Conservation (phyloP, 2,888 invertebrate genomes). For the Aquatica leii region DNA sequence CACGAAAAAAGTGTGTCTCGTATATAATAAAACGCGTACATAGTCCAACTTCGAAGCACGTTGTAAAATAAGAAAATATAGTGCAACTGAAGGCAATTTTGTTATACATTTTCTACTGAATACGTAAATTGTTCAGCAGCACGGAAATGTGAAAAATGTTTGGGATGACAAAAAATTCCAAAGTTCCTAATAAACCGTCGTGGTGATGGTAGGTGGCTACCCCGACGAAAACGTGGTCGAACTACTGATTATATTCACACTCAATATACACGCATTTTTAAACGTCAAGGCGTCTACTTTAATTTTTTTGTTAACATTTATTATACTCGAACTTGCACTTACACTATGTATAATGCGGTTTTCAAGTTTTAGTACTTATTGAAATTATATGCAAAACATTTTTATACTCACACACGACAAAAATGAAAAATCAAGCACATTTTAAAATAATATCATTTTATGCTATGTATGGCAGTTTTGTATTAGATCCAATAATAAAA, state of each 20-base stretch:
- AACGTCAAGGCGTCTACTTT: conserved; percentile 43
- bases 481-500: no score
- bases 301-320: conserved; percentile 19
- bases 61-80: conserved; percentile 48
- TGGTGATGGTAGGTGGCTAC: conserved; percentile 42
- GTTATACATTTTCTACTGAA: conserved; percentile 46
- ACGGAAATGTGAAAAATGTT: conserved; percentile 51
- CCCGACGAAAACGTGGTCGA: conserved; percentile 42
- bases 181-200: conserved; percentile 47
- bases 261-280: conserved; percentile 46
- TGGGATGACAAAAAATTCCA: conserved; percentile 46
- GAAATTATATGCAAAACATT: no score
- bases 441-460: no score
- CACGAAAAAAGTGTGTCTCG: no score
- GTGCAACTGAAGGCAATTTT: conserved; percentile 47
- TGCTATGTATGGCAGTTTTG: no score
- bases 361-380: no score
- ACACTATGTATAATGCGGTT: not conserved
- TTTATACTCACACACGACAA: no score
- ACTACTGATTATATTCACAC: conserved; percentile 44
- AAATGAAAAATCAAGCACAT: no score
- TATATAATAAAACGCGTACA: no score
- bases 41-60: conserved; percentile 39
- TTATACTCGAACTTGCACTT: not conserved
- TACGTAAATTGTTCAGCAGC: conserved; percentile 45